phyloP scores from a whole-genome alignment of 2,888 invertebrate species.

The Drosophila nigritarsus region DNA sequence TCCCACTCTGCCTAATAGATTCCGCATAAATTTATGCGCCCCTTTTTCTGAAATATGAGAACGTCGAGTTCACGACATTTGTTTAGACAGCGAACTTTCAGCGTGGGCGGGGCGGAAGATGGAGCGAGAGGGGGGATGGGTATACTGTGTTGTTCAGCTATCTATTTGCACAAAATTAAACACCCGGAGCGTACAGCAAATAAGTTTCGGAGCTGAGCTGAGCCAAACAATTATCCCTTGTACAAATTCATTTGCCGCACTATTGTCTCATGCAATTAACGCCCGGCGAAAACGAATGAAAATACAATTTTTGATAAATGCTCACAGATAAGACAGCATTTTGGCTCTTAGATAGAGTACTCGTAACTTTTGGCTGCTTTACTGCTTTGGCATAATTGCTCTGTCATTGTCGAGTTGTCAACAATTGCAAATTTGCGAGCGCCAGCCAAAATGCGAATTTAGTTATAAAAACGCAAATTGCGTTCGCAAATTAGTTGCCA shows the following conservation, averaged over 20 bases:
- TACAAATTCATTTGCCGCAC: slow-evolving; percentile 81
- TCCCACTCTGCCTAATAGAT: slow-evolving; percentile 65
- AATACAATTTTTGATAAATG: slow-evolving; percentile 81
- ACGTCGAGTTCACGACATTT: slow-evolving; percentile 78
- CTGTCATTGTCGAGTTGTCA: slow-evolving; percentile 73
- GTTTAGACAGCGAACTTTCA: slow-evolving; percentile 67
- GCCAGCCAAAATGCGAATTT: slow-evolving; percentile 61
- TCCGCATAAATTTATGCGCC: slow-evolving; percentile 81
- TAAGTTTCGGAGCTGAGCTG: slow-evolving; percentile 47
- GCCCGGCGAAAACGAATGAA: slow-evolving; percentile 65
- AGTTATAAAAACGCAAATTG: slow-evolving; percentile 79
- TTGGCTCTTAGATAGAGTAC: slow-evolving; percentile 14
- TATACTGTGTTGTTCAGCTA: slow-evolving; percentile 66
- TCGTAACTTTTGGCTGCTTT: slow-evolving; percentile 78
- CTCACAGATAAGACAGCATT: slow-evolving; percentile 58
- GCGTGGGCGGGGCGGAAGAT: slow-evolving; percentile 12
- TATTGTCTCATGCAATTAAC: slow-evolving; percentile 79
- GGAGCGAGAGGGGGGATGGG: not conserved
- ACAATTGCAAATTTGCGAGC: slow-evolving; percentile 51
- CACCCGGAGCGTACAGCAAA: slow-evolving; percentile 71
- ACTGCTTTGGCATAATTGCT: slow-evolving; percentile 75
- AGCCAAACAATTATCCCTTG: slow-evolving; percentile 79
- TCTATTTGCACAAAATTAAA: slow-evolving; percentile 82
- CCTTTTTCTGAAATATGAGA: slow-evolving; percentile 79
- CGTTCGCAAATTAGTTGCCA: slow-evolving; percentile 78